Evolutionary conservation across 2,888 invertebrate genomes (phyloP), one percentile per base, ranked within the genome.

Genomic region (Suillia variegata): DNA sequence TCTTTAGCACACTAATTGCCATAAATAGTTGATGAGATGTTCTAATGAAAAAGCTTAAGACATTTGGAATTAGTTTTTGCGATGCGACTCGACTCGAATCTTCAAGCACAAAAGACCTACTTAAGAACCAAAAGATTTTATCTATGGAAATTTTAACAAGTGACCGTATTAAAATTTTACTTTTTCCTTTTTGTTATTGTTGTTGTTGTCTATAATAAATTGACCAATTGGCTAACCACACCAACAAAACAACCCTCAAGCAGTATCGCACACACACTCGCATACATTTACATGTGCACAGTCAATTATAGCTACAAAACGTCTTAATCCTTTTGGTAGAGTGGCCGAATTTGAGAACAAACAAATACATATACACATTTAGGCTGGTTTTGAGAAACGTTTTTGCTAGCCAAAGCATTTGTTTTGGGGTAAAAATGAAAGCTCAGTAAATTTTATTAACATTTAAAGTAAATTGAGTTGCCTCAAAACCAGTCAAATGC

Each of bases 161-260:
- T 34, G 33, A 52, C 54, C 22, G 54, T 34, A 33, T 34, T 31
- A 51, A 5, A 51, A 51, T 24, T 13, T 20, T 45, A n/a, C n/a
- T 20, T 20, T 12, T 4, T 4, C 45, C 45, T 18, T 5, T 45
- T 20, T 45, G 8, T 17, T n/a, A 38, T 13, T n/a, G 12, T 6
- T 31, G 13, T 51, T 42, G 67, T 67, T n/a, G n/a, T n/a, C n/a
- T n/a, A 61, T 71, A 66, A 68, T 71, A 75, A 71, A 73, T 70
- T 73, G 74, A 75, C 74, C 75, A 74, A 74, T 74, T 73, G 76
- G 67, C 75, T 71, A 70, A 69, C 73, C 74, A 67, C 67, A 66
- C 61, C 50, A 48, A 54, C 57, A n/a, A 4, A 4, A 38, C 15
- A 38, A n/a, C 38, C n/a, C n/a, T n/a, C n/a, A n/a, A n/a, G n/a